Conservation (phyloP, 2,888 invertebrate species). For the Incurvaria masculella region DNA sequence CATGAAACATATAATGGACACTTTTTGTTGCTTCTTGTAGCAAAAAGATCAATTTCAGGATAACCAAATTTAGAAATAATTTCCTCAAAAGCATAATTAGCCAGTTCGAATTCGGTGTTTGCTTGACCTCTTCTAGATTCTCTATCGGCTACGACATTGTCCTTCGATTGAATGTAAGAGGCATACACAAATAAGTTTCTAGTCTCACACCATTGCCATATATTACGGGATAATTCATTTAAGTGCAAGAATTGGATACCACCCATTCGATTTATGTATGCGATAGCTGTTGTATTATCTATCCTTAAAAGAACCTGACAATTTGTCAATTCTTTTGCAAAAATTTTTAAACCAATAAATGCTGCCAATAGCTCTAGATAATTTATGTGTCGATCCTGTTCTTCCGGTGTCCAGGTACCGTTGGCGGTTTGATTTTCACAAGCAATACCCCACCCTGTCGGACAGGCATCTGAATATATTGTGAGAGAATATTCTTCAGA, state of each 20-base stretch:
- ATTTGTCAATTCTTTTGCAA: constrained; percentile 6
- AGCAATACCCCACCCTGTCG: constrained; percentile 13
- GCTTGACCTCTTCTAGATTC: constrained; percentile 11
- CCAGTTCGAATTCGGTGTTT: constrained; percentile 10
- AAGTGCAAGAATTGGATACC: constrained; percentile 14
- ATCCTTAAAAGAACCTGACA: constrained; percentile 10
- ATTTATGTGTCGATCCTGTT: constrained; percentile 12
- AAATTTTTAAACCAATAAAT: constrained; percentile 4
- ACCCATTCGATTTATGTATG: constrained; percentile 13
- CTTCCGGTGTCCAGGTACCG: constrained; percentile 10
- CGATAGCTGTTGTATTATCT: constrained; percentile 15
- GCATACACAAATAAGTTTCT: constrained; percentile 12
- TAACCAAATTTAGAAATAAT: not conserved
- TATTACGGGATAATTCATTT: constrained; percentile 9
- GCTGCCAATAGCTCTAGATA: constrained; percentile 10
- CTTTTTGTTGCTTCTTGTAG: constrained; percentile 7
- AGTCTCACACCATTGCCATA: constrained; percentile 17
- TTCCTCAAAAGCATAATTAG: constrained; percentile 1
- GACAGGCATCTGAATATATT: constrained; percentile 13
- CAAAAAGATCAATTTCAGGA: constrained; percentile 7
- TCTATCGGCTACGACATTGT: constrained; percentile 11
- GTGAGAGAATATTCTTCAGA: constrained; percentile 4
- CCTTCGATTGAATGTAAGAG: constrained; percentile 12
- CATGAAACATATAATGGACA: constrained; percentile 5
- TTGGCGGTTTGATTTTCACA: constrained; percentile 8